A percentile compares a stretch with the other conserved stretches of the same genome.
These are phyloP conservation scores for Scylla paramamosain DNA, from an alignment of 1,140 invertebrate genomes.

Conservation along the genomic window DNA sequence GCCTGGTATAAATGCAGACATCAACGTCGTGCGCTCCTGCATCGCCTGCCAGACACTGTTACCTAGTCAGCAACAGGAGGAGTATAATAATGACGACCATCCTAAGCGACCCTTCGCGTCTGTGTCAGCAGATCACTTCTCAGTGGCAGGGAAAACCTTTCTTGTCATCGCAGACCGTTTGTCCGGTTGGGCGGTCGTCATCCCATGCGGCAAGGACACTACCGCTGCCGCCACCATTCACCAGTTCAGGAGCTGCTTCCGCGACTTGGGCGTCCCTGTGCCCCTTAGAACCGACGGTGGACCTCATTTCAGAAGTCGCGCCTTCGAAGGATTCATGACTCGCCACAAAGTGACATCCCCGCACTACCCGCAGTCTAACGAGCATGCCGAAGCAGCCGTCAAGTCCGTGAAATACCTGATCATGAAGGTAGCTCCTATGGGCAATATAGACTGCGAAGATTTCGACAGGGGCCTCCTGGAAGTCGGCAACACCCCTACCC, in stretches of 20 bases:
- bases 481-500: slow-evolving; percentile 53
- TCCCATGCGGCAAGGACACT: background rate
- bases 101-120: background rate
- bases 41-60: background rate
- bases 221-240: slow-evolving; percentile 8
- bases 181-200: slow-evolving; percentile 49
- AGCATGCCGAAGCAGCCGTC: slow-evolving; percentile 6
- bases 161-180: slow-evolving; percentile 48
- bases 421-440: no score
- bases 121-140: slow-evolving; percentile 62
- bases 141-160: slow-evolving; percentile 28
- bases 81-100: background rate
- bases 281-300: slow-evolving; percentile 29
- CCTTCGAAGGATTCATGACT: background rate
- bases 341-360: slow-evolving; percentile 46
- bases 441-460: no score
- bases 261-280: slow-evolving; percentile 41
- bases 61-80: background rate
- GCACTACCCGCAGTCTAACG: slow-evolving; percentile 36
- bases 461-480: slow-evolving; percentile 42
- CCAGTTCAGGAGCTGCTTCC: background rate
- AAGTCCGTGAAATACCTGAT: slow-evolving; percentile 1
- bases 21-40: background rate
- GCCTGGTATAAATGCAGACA: slow-evolving; percentile 49
- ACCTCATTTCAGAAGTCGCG: slow-evolving; percentile 21